Evolutionary conservation across 2,797 vertebrate species (phyloP), one percentile per base, ranked within the genome.

Genomic region (Acanthornis magna): DNA sequence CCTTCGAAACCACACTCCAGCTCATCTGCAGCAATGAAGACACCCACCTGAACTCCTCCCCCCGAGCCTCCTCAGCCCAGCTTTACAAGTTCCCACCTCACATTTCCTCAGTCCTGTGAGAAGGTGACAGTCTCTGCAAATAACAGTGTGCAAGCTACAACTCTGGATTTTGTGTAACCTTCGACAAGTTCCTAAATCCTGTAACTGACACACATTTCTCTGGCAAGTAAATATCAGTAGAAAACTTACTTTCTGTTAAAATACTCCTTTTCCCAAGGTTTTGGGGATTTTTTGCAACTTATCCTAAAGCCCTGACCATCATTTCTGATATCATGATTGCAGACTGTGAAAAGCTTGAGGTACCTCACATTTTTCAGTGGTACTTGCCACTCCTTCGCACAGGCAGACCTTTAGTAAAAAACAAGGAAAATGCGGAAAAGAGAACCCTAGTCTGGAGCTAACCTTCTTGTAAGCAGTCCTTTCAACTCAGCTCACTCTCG

Each of bases 251-350:
- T 85, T n/a, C 71, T 38, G 47, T 86, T 90, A 75, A 87, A 86
- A 74, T 36, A 70, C 20, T 88, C 19, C 65, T 70, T 85, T 65
- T 30, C 58, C 3, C 15, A 15, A 70, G 45, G 60, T 9, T 67
- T 88, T 13, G 78, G 21, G 38, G 38, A 10, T 91, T 93, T 93
- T 92, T 92, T 94, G 75, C 85, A 94, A 75, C 43, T 38, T 63
- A 26, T 27, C 68, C 89, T 80, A 51, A 94, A 92, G 43, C 77
- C 40, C 45, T 94, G 84, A 57, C 63, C 54, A 42, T 83, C 75
- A 65, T 29, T 89, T 71, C 80, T 55, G 92, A 67, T n/a, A 22
- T 6, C 40, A 70, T 55, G 26, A 58, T 32, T 45, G 87, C 13
- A 43, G 30, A 5, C 5, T 50, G 58, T 48, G 76, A 88, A 87